A percentile compares a stretch with the other conserved stretches of the same genome.
Evolutionary conservation across 2,797 vertebrate genomes (phyloP).

Genomic region (Microcaecilia unicolor): DNA sequence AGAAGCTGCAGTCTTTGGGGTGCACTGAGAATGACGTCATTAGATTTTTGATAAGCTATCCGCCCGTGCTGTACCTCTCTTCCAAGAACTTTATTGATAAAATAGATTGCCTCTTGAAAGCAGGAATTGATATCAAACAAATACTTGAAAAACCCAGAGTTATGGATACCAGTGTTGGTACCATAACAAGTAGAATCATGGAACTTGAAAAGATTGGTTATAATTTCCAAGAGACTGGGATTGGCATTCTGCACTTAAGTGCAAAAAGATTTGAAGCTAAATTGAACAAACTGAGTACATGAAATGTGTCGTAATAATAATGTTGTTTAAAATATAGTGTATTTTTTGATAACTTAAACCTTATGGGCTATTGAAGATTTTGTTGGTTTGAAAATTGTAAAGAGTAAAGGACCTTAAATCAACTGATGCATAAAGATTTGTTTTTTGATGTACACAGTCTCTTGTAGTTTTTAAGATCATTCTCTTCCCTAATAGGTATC

Average conservation of each 20-base stretch:
- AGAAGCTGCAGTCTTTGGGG: conserved; percentile 44
- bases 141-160: conserved; percentile 55
- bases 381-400: too few species aligned
- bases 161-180: conserved; percentile 52
- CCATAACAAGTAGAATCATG: conserved; percentile 46
- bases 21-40: conserved; percentile 35
- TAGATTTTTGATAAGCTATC: conserved; percentile 41
- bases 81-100: conserved; percentile 50
- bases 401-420: too few species aligned
- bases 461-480: too few species aligned
- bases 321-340: too few species aligned
- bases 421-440: too few species aligned
- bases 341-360: too few species aligned
- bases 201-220: conserved; percentile 47
- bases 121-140: too few species aligned
- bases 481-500: too few species aligned
- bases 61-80: conserved; percentile 48
- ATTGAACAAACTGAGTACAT: conserved; percentile 41
- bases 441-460: too few species aligned
- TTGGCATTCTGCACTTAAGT: conserved; percentile 50
- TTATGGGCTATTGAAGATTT: too few species aligned
- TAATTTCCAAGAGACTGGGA: conserved; percentile 54
- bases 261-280: conserved; percentile 54
- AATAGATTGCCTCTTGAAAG: too few species aligned
- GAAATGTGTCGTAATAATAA: too few species aligned